Evolutionary conservation across 1,140 invertebrate genomes (phyloP), one percentile per base, ranked within the genome.

Genomic region (Fopius arisanus): DNA sequence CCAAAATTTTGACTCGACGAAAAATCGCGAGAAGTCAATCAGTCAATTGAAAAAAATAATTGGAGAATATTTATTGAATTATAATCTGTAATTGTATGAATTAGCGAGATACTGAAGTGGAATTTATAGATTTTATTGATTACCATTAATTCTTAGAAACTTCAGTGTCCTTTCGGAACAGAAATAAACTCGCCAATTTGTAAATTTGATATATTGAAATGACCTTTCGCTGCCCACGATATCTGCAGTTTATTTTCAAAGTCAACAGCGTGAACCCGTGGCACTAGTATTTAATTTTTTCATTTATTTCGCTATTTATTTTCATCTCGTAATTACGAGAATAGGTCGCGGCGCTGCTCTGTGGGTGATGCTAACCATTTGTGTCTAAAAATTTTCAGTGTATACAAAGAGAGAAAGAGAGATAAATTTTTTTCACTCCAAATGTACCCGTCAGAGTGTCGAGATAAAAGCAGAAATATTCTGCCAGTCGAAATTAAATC

Each of bases 271-370:
- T 71, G 69, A 63, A 23, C 33, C 33, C 69, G 69, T 65, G 54
- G 31, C 12, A 41, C 51, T 40, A 33, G 29, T 28, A 12, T 70
- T 59, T 62, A n/a, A 54, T 59, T 37, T 33, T 59, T 69, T 51
- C 10, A 28, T 29, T 16, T n/a, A n/a, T n/a, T 48, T 48, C 9
- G 43, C 23, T 6, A 67, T 67, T 51, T 51, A 51, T 69, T 31
- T 48, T 51, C 23, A 69, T 31, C 26, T 48, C 26, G 26, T 28
- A 51, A 69, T 69, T 70, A 33, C 14, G 41, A 69, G 14, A 69
- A 51, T 54, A 54, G 23, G 67, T 69, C 71, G 71, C 71, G 75
- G 71, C 71, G 75, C 75, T 59, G 19, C 59, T 67, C 71, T 73
- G 14, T 19, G 29, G 74, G 70, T 29, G 29, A 68, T 40, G 40